Conservation (phyloP, 2,888 invertebrate species). For the Drosophila koepferae region DNA sequence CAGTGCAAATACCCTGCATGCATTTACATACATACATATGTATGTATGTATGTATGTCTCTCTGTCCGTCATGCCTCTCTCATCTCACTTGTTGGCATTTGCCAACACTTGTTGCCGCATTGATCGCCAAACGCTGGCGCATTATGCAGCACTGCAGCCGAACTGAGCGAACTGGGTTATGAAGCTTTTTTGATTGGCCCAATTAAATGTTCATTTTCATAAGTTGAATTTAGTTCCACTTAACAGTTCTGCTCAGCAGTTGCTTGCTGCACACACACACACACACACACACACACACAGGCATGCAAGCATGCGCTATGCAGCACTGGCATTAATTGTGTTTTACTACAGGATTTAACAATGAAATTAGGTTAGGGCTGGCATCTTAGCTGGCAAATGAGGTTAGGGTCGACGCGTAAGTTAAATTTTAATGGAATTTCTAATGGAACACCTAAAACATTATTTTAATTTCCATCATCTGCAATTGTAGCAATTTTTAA, state of each 20-base stretch:
- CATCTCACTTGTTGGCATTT: neutral
- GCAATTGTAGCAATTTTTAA: neutral
- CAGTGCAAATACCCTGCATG: conserved; percentile 49
- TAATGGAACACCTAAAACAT: neutral
- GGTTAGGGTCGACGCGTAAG: neutral
- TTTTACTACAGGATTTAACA: neutral
- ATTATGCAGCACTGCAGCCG: conserved; percentile 32
- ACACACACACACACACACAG: neutral
- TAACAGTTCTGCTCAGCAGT: conserved; percentile 4
- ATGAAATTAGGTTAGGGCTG: conserved; percentile 2
- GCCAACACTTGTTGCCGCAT: conserved; percentile 39
- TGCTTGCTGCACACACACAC: neutral
- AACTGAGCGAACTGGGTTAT: neutral
- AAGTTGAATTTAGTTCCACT: conserved; percentile 8
- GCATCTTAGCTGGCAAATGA: neutral
- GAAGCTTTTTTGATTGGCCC: conserved; percentile 14
- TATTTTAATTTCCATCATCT: neutral
- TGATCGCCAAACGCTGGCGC: neutral
- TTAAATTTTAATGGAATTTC: neutral
- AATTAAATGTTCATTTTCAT: conserved; percentile 12
- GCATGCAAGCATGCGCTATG: neutral
- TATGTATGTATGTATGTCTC: neutral
- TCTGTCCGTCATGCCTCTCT: neutral
- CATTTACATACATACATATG: neutral
- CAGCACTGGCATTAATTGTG: neutral